Percentiles rank a stretch among this genome's conserved stretches.
phyloP scores from a whole-genome alignment of 2,113 vertebrate genomes.

The Sterna hirundo region DNA sequence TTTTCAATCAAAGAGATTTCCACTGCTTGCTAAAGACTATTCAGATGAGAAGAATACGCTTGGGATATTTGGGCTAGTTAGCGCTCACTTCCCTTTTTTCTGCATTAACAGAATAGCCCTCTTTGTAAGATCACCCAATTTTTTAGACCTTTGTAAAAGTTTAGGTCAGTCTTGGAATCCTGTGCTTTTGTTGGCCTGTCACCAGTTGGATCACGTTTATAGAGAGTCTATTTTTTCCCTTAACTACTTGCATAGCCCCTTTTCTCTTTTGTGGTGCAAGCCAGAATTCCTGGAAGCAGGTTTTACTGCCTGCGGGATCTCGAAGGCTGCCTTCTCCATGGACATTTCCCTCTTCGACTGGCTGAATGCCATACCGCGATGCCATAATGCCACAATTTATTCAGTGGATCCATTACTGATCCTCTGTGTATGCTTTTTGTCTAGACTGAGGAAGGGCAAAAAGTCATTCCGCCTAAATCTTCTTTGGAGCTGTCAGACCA shows the following conservation, averaged over 20 bases:
- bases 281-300: constrained; percentile 20
- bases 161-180: constrained; percentile 24
- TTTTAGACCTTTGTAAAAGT: constrained; percentile 6
- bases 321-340: neutral
- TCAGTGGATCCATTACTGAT: neutral
- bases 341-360: neutral
- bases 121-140: constrained; percentile 19
- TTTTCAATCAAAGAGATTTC: constrained; percentile 33
- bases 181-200: constrained; percentile 54
- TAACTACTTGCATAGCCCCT: neutral
- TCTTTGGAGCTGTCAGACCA: constrained; percentile 41
- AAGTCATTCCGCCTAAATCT: constrained; percentile 4
- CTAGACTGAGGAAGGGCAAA: constrained; percentile 75
- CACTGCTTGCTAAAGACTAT: constrained; percentile 25
- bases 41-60: constrained; percentile 31
- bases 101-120: neutral
- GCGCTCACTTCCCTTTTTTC: neutral
- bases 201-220: neutral
- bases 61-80: constrained; percentile 43
- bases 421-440: constrained; percentile 32
- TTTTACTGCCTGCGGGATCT: neutral
- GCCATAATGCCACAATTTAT: neutral
- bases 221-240: neutral
- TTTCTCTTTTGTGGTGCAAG: constrained; percentile 25
- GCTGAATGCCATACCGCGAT: neutral